A percentile compares a stretch with the other conserved stretches of the same genome.
phyloP scores from a whole-genome alignment of 1,140 invertebrate genomes.

The Achatina immaculata region DNA sequence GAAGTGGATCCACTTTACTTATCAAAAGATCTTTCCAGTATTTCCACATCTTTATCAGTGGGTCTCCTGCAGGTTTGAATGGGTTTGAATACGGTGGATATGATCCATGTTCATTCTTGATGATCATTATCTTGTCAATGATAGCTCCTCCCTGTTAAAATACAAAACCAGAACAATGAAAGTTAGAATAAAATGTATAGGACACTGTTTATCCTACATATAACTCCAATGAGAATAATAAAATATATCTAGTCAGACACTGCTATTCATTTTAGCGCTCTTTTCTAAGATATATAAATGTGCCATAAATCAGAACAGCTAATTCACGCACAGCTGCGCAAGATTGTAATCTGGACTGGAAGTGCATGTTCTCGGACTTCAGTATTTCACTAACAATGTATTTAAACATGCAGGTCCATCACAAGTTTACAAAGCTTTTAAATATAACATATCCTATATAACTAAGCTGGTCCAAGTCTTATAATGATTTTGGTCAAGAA shows the following conservation, averaged over 20 bases:
- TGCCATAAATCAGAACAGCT: neutral
- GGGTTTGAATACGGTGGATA: constrained; percentile 33
- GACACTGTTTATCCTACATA: neutral
- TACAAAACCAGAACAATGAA: neutral
- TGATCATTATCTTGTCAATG: constrained; percentile 58
- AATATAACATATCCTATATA: no score
- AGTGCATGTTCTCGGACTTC: no score
- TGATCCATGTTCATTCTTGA: constrained; percentile 59
- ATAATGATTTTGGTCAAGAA: no score
- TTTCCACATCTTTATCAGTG: constrained; percentile 20
- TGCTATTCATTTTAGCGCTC: neutral
- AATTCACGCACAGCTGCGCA: no score
- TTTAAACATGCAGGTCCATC: no score
- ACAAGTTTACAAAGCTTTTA: no score
- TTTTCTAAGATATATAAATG: neutral
- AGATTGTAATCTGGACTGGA: neutral
- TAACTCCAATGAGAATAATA: neutral
- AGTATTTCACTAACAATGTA: no score
- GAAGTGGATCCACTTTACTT: neutral
- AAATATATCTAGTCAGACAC: neutral
- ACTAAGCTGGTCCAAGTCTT: no score
- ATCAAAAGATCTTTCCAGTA: neutral
- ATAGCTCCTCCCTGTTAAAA: constrained; percentile 57
- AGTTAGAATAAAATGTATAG: neutral
- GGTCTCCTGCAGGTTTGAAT: neutral